Percentiles rank a stretch among this genome's conserved stretches.
These are phyloP conservation scores for Bucorvus abyssinicus DNA, from an alignment of 2,797 vertebrate genomes.

Conservation along the genomic window DNA sequence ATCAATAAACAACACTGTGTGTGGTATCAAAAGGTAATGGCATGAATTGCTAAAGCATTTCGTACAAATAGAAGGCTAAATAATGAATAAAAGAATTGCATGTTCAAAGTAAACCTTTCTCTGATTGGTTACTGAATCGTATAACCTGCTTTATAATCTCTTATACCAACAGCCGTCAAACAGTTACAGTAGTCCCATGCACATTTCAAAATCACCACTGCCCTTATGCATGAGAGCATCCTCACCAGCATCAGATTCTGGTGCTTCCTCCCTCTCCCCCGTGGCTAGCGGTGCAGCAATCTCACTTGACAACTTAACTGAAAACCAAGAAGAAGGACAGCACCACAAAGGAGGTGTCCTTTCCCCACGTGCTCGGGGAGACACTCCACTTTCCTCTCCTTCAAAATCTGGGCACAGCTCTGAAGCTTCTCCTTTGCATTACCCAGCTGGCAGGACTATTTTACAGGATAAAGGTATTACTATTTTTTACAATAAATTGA, in stretches of 20 bases:
- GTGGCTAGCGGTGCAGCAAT: slow-evolving; percentile 72
- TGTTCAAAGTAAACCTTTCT: slow-evolving; percentile 59
- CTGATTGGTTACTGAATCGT: slow-evolving; percentile 35
- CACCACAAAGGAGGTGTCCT: slow-evolving; percentile 42
- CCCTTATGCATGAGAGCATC: slow-evolving; percentile 75
- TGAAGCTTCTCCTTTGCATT: slow-evolving; percentile 76
- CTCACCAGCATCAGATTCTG: slow-evolving; percentile 80
- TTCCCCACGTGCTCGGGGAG: slow-evolving; percentile 51
- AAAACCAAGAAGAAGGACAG: slow-evolving; percentile 64
- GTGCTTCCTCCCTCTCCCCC: slow-evolving; percentile 75
- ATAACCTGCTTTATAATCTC: slow-evolving; percentile 77
- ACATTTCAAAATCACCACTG: slow-evolving; percentile 78
- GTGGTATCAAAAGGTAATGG: not conserved
- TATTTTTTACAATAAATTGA: slow-evolving; percentile 19
- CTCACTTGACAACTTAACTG: slow-evolving; percentile 69
- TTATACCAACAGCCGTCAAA: slow-evolving; percentile 78
- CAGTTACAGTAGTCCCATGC: slow-evolving; percentile 75
- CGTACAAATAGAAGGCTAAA: not conserved
- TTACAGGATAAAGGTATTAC: slow-evolving; percentile 75
- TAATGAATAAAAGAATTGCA: slow-evolving; percentile 41
- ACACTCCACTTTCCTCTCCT: slow-evolving; percentile 70
- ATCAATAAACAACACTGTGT: not conserved
- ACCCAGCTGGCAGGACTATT: slow-evolving; percentile 54
- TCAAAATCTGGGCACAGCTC: slow-evolving; percentile 73
- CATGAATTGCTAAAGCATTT: not conserved